phyloP scores from a whole-genome alignment of 2,888 invertebrate genomes.

The Pristionchus entomophagus region DNA sequence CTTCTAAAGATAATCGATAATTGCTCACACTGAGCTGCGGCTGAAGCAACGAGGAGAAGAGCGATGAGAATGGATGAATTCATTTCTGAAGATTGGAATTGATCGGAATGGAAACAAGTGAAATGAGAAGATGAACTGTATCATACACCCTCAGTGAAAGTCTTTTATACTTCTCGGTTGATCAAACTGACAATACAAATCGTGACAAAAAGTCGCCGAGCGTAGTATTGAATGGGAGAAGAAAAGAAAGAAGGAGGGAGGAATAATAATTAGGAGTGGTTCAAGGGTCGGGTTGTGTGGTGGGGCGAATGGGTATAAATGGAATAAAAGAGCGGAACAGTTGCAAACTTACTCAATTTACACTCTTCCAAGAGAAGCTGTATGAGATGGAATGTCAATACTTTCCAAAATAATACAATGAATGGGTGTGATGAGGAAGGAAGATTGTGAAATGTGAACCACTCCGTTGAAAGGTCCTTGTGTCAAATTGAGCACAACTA shows the following conservation, averaged over 20 bases:
- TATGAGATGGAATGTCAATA: too few species aligned
- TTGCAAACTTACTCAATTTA: too few species aligned
- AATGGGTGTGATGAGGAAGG: too few species aligned
- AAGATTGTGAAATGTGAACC: too few species aligned
- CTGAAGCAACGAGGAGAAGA: conserved; percentile 27
- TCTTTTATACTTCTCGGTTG: conserved; percentile 22
- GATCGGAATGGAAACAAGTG: background rate
- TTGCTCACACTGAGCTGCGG: conserved; percentile 5
- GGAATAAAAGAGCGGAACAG: too few species aligned
- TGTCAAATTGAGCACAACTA: too few species aligned
- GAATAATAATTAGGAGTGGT: too few species aligned
- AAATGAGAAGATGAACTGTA: background rate
- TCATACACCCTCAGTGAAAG: background rate
- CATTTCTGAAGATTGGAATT: background rate
- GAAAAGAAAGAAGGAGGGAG: background rate
- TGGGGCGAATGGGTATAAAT: too few species aligned
- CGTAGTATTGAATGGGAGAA: background rate
- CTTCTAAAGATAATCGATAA: background rate
- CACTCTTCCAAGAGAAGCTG: too few species aligned
- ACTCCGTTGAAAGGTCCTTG: too few species aligned
- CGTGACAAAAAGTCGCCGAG: background rate
- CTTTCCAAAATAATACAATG: too few species aligned
- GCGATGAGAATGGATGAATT: conserved; percentile 37
- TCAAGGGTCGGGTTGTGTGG: too few species aligned
- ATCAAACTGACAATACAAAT: background rate